Base-by-base conservation (phyloP, 2,113 vertebrate genomes). In the Eolophus roseicapilla region DNA sequence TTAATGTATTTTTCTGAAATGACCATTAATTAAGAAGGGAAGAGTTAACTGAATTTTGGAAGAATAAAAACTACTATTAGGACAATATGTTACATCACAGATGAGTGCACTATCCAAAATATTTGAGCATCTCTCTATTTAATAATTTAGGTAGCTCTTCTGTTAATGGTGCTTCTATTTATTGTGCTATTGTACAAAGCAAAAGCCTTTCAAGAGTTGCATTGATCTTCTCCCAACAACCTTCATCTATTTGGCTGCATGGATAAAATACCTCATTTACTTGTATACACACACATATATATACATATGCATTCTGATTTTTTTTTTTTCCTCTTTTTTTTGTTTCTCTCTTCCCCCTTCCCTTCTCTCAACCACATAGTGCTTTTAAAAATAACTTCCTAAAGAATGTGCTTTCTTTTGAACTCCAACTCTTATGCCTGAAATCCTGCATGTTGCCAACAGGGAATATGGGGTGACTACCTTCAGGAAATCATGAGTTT, bases 311-410 rank as follows among this genome's bases (percentile, higher is more conserved):
- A 9, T 71, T 71, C 47, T 68, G 80, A 17, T 15, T 64, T 25
- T 21, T 12, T 23, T 15, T 17, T 23, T 15, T 23, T 10, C 7
- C 4, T 13, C 7, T 10, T 35, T 20, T 5, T 4, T 7, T 82
- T 37, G 27, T 52, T 68, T 39, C 46, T 13, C 10, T 4, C 14
- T 13, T 43, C 8, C 6, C 11, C 7, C 20, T 57, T 57, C 1
- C 1, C 23, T 35, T 24, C 15, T 21, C 28, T 11, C 28, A 70
- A 1, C 46, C 13, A 44, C 17, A 0, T 1, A 17, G 4, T 44
- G 21, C 17, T 82, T 59, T 10, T 31, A 60, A 63, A 64, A 52
- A 21, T 0, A 5, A 11, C 52, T 85, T 93, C 35, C 25, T 60
- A 50, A 76, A 80, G 33, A 71, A 16, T 9, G 2, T 28, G 8